Base-by-base conservation (phyloP, 2,113 vertebrate genomes). In the Equus przewalskii region DNA sequence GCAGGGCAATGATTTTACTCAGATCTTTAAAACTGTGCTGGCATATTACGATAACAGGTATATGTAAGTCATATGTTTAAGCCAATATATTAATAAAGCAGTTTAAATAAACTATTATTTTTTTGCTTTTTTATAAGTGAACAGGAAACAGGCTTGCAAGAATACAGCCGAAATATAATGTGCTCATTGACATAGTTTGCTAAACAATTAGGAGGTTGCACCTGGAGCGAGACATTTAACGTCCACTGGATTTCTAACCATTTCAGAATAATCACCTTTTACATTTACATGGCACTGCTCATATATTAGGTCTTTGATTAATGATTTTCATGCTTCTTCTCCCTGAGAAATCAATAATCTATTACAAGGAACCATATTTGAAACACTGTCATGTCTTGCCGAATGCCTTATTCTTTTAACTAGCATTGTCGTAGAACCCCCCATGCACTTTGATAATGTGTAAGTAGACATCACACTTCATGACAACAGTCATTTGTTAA, bases 361-460 rank as follows among this genome's bases (percentile, higher is more conserved):
- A 8, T 73, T 62, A 41, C 36, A 75, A 89, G 76, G 91, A 94
- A 30, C 14, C 13, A 0, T 26, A 94, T 85, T 5, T 94, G 81
- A 90, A 84, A 70, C 28, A 41, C 22, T 41, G 44, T 30, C 33
- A 6, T 26, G 16, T 36, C 33, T 81, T 51, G 44, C 46, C 9
- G 9, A 97, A 60, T 11, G n/a, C 49, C 41, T 82, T 83, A 11
- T 22, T 85, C 51, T 92, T 49, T 62, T 2, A 64, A 8, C 56
- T 12, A 16, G 5, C 13, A 3, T 21, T 15, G 21, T 67, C 11
- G 10, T 5, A 0, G 0, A 24, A 54, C 7, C 62, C 30, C 26
- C 3, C 9, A 7, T 0, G 15, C 49, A 54, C 41, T 13, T 24
- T 21, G 54, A 12, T 41, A 1, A 18, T 1, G 41, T 41, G 6